A percentile compares a stretch with the other conserved stretches of the same genome.
Conservation (phyloP, 23 tunicate genomes). For the Diplosoma virens region DNA sequence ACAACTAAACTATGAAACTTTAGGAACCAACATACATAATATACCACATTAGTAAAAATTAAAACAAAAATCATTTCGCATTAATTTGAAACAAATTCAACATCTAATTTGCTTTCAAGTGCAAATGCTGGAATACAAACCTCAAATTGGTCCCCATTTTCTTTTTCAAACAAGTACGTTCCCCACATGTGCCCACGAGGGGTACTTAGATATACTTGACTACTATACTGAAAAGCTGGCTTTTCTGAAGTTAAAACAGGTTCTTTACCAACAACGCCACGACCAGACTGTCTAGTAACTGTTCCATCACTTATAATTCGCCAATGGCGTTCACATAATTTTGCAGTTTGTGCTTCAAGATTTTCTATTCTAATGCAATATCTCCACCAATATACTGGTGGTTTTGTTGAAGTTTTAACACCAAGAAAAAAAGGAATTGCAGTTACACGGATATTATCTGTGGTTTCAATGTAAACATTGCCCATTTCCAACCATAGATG, state of each 20-base stretch:
- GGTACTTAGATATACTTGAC: constrained; percentile 74
- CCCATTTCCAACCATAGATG: constrained; percentile 68
- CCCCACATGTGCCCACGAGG: constrained; percentile 93
- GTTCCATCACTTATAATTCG: constrained; percentile 89
- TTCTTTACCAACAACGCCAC: constrained; percentile 93
- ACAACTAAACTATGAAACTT: too few relatives aligned
- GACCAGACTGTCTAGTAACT: constrained; percentile 71
- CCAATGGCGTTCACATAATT: constrained; percentile 78
- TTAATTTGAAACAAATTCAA: not conserved
- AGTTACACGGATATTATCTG: constrained; percentile 69
- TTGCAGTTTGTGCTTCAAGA: constrained; percentile 34
- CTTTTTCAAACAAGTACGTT: constrained; percentile 66
- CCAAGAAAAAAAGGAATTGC: constrained; percentile 92
- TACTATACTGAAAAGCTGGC: constrained; percentile 86
- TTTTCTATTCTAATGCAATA: constrained; percentile 90
- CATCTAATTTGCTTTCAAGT: constrained; percentile 46
- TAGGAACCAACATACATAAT: too few relatives aligned
- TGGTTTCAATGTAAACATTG: constrained; percentile 90
- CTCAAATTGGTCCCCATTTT: constrained; percentile 76
- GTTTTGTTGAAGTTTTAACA: constrained; percentile 5
- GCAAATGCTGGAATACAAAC: constrained; percentile 81
- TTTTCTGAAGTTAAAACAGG: constrained; percentile 54
- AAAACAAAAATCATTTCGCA: too few relatives aligned
- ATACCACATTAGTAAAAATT: too few relatives aligned
- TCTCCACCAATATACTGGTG: constrained; percentile 66